Evolutionary conservation across 2,888 invertebrate genomes (phyloP).

Genomic region (Melanchra persicariae): DNA sequence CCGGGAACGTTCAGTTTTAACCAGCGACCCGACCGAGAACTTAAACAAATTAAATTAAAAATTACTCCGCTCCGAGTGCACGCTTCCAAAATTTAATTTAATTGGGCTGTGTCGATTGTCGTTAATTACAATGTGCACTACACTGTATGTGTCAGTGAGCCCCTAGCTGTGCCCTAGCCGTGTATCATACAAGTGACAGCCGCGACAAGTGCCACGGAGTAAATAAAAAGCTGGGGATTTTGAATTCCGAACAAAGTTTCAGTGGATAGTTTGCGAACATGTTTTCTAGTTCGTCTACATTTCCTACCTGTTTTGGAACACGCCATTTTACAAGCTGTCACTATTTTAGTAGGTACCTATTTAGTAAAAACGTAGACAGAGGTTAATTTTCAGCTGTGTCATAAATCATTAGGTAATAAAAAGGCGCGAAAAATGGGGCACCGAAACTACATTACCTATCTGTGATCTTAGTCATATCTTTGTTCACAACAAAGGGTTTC

Average conservation of each 20-base stretch:
- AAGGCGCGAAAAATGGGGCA: background rate
- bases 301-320: conserved; percentile 35
- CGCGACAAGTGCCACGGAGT: conserved; percentile 43
- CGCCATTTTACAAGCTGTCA: conserved; percentile 17
- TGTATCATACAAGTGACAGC: conserved; percentile 48
- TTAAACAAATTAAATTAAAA: conserved; percentile 49
- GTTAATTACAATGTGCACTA: conserved; percentile 25
- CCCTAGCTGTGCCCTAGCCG: conserved; percentile 12
- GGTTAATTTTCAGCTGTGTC: background rate
- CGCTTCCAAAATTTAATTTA: conserved; percentile 27
- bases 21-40: conserved; percentile 24
- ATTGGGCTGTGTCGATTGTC: conserved; percentile 32
- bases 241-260: conserved; percentile 46
- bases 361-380: background rate
- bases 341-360: conserved; percentile 6
- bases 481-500: background rate
- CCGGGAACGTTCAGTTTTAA: conserved; percentile 37
- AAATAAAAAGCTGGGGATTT: conserved; percentile 51
- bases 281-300: conserved; percentile 45
- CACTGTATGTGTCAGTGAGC: conserved; percentile 18
- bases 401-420: background rate
- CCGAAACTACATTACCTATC: background rate
- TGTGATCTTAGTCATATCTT: background rate
- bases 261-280: conserved; percentile 26
- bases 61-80: conserved; percentile 25